Percentiles rank a stretch among this genome's conserved stretches.
phyloP scores from a whole-genome alignment of 2,888 invertebrate genomes.

The Cryptus armator region DNA sequence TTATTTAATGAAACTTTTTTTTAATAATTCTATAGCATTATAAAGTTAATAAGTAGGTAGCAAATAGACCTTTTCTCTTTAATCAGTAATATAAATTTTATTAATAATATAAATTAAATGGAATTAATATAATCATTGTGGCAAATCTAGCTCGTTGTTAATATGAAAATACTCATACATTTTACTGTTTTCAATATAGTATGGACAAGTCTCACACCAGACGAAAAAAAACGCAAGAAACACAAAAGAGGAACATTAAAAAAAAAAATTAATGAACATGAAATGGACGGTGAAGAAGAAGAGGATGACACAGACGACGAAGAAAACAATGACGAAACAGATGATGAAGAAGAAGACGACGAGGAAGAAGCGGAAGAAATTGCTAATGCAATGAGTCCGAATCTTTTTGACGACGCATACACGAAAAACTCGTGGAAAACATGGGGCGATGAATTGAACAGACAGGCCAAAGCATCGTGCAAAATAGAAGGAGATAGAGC shows the following conservation, averaged over 20 bases:
- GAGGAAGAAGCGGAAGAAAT: neutral
- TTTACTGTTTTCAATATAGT: neutral
- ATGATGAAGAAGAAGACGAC: neutral
- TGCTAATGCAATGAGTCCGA: conserved; percentile 10
- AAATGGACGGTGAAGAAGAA: neutral
- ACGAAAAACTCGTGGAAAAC: conserved; percentile 2
- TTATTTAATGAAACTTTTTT: no score
- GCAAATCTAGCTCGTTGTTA: neutral
- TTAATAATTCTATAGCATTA: no score
- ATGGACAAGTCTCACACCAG: neutral
- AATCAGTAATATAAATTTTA: no score
- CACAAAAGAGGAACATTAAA: neutral
- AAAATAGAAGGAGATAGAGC: conserved; percentile 17
- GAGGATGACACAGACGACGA: neutral
- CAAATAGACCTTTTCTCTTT: no score
- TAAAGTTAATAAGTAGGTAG: no score
- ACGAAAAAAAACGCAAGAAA: neutral
- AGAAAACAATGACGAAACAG: neutral
- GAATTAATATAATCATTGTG: no score
- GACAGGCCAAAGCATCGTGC: neutral
- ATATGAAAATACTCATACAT: neutral
- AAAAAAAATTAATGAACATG: neutral
- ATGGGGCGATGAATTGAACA: neutral
- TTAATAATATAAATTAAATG: no score
- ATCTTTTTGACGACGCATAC: neutral